These are phyloP conservation scores for Tenthredo amoena DNA, from an alignment of 2,888 invertebrate genomes.

Conservation along the genomic window DNA sequence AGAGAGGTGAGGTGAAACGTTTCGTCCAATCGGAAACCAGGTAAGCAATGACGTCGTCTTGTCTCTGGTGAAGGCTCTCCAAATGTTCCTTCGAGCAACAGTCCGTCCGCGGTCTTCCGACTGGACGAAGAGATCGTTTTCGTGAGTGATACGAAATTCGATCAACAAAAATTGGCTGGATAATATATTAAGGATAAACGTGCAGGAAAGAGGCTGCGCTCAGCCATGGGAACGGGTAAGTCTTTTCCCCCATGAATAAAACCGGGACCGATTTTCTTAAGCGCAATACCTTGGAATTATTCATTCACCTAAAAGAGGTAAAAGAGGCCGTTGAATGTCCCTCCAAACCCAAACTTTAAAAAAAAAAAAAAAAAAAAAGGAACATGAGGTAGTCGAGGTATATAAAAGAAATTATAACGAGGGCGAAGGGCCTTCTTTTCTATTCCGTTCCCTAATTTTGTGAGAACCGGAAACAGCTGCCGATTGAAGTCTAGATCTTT, in stretches of 20 bases:
- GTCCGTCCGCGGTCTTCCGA: constrained; percentile 76
- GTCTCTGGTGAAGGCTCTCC: constrained; percentile 71
- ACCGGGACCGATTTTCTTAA: not conserved
- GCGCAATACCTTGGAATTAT: constrained; percentile 2
- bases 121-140: constrained; percentile 68
- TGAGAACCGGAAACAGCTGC: constrained; percentile 30
- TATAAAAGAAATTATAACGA: not conserved
- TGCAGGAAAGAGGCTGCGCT: constrained; percentile 69
- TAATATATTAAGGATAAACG: constrained; percentile 65
- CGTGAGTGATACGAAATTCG: constrained; percentile 65
- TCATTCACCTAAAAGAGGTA: not conserved
- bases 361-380: too few species aligned
- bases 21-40: constrained; percentile 71
- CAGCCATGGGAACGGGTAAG: constrained; percentile 76
- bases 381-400: constrained; percentile 28
- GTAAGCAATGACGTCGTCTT: constrained; percentile 71
- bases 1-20: constrained; percentile 44
- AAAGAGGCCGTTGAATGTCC: not conserved
- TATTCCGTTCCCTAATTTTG: not conserved
- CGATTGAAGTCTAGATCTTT: not conserved
- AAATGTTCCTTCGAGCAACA: constrained; percentile 71
- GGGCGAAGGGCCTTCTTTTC: not conserved
- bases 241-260: constrained; percentile 50
- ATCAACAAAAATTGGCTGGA: constrained; percentile 65
- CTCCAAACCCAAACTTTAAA: not conserved